Evolutionary conservation across 2,797 vertebrate genomes (phyloP).

Genomic region (Microhierax caerulescens): DNA sequence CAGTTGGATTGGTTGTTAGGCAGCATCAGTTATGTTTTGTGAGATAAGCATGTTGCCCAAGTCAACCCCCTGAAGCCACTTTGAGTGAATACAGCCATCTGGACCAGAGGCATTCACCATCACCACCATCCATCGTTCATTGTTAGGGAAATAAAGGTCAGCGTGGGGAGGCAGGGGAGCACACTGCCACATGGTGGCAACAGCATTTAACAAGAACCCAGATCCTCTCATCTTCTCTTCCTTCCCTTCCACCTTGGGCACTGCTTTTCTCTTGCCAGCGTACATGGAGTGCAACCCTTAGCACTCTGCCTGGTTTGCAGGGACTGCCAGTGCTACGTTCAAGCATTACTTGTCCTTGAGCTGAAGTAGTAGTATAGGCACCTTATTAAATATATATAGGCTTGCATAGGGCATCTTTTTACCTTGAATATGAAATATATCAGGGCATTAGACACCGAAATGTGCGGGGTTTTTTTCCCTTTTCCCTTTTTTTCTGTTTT

Average conservation of each 20-base stretch:
- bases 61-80: too few species aligned
- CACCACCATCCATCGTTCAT: too few species aligned
- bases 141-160: too few species aligned
- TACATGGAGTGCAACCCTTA: background rate
- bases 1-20: too few species aligned
- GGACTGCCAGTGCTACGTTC: background rate
- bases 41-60: too few species aligned
- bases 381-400: background rate
- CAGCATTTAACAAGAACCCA: background rate
- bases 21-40: too few species aligned
- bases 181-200: background rate
- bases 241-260: background rate
- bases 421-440: background rate
- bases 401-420: background rate
- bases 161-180: too few species aligned
- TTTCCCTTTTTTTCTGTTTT: too few species aligned
- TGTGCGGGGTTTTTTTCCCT: background rate
- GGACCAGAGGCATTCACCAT: too few species aligned
- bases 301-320: background rate
- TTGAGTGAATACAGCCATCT: too few species aligned
- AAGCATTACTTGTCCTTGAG: background rate
- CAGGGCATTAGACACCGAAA: background rate
- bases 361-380: background rate
- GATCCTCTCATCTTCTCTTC: background rate
- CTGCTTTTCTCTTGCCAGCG: background rate